phyloP scores from a whole-genome alignment of 2,797 vertebrate genomes.

The Malurus splendens region DNA sequence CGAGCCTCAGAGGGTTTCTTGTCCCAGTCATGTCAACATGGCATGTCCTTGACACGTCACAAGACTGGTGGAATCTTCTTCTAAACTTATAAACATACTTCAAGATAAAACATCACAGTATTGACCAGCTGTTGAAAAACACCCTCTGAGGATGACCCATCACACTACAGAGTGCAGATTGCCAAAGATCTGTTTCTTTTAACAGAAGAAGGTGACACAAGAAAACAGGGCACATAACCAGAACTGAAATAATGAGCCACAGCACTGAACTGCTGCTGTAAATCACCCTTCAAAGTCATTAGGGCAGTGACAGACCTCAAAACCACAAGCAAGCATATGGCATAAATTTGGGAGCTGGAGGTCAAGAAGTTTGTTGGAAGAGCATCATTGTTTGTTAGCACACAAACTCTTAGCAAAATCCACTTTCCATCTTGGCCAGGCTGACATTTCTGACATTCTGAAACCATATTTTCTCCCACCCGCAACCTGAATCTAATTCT shows the following conservation, averaged over 20 bases:
- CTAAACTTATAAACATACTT: not conserved
- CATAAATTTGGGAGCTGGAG: not conserved
- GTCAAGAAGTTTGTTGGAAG: not conserved
- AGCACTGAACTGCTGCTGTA: not conserved
- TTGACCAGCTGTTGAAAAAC: not conserved
- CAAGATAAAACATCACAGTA: not conserved
- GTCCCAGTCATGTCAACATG: not conserved
- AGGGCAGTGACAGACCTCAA: not conserved
- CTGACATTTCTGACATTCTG: not conserved
- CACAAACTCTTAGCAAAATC: not conserved
- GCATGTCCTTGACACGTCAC: not conserved
- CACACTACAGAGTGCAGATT: not conserved
- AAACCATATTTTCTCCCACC: not conserved
- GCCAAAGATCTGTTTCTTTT: not conserved
- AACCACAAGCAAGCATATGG: not conserved
- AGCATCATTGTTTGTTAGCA: not conserved
- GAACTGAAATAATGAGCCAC: not conserved
- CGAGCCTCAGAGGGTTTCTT: not conserved
- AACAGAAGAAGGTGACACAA: not conserved
- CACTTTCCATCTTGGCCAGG: not conserved
- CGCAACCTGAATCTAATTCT: not conserved
- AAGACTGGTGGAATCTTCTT: conserved; percentile 9
- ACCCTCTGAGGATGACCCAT: not conserved
- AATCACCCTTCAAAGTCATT: not conserved
- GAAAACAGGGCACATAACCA: not conserved